Conservation (phyloP, 2,113 vertebrate species). For the Phaethornis superciliosus region DNA sequence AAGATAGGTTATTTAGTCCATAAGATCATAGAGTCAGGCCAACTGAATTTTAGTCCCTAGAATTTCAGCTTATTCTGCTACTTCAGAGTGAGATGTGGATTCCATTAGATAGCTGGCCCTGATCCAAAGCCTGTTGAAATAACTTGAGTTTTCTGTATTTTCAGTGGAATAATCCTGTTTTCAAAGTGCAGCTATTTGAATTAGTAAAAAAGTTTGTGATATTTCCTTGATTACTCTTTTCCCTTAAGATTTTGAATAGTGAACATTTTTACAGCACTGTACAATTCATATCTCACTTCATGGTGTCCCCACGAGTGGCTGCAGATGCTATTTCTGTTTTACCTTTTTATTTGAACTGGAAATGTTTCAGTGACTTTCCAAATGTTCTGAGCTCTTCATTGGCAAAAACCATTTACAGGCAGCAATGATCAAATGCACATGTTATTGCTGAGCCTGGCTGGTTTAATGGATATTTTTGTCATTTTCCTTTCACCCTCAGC, state of each 20-base stretch:
- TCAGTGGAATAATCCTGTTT: slow-evolving; percentile 21
- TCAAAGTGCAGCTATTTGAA: neutral
- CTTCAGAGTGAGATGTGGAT: neutral
- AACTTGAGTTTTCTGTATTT: slow-evolving; percentile 1
- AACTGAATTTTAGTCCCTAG: neutral
- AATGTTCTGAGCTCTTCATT: slow-evolving; percentile 19
- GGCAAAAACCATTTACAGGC: slow-evolving; percentile 3
- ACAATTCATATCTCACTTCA: slow-evolving; percentile 10
- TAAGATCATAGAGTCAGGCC: neutral
- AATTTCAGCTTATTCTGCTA: neutral
- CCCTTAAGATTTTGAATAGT: neutral
- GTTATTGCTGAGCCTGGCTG: neutral
- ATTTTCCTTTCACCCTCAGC: slow-evolving; percentile 56
- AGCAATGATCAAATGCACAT: slow-evolving; percentile 50
- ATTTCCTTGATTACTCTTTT: neutral
- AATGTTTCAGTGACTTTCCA: slow-evolving; percentile 33
- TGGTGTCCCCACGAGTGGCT: neutral
- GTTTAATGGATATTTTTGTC: slow-evolving; percentile 8
- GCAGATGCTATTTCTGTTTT: slow-evolving; percentile 56
- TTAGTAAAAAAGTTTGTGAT: neutral
- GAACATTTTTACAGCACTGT: neutral
- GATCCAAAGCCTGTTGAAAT: slow-evolving; percentile 12
- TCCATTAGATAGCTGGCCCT: slow-evolving; percentile 4
- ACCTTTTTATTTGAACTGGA: slow-evolving; percentile 66
- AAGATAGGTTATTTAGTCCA: neutral